Conservation (phyloP, 2,797 vertebrate species). For the Cephalopachus bancanus region DNA sequence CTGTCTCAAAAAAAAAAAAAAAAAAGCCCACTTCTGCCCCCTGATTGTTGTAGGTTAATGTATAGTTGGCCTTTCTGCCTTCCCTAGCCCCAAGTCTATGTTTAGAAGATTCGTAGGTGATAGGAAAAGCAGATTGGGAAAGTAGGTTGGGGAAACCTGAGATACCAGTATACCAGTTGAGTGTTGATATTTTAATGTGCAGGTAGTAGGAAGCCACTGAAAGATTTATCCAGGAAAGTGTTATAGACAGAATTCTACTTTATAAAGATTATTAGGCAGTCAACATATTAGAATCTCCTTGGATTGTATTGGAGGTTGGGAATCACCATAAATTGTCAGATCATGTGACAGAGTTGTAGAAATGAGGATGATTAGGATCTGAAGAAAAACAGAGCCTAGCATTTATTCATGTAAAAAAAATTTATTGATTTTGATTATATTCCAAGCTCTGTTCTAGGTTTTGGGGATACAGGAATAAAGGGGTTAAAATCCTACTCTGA, state of each 20-base stretch:
- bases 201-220: not conserved
- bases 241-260: not conserved
- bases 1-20: not conserved
- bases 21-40: not conserved
- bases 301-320: not conserved
- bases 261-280: not conserved
- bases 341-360: slow-evolving; percentile 19
- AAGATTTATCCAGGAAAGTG: not conserved
- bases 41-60: not conserved
- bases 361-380: not conserved
- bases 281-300: not conserved
- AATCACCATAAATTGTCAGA: not conserved
- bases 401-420: not conserved
- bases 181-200: slow-evolving; percentile 25
- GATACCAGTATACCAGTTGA: not conserved
- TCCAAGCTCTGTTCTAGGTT: not conserved
- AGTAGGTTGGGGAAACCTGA: not conserved
- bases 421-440: slow-evolving; percentile 8
- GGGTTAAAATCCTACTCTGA: not conserved
- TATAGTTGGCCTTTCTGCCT: slow-evolving; percentile 32
- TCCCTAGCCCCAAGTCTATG: not conserved
- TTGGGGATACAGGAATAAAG: not conserved
- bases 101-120: slow-evolving; percentile 30
- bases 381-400: not conserved
- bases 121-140: not conserved